phyloP scores from a whole-genome alignment of 2,113 vertebrate species.

The Aythya baeri region DNA sequence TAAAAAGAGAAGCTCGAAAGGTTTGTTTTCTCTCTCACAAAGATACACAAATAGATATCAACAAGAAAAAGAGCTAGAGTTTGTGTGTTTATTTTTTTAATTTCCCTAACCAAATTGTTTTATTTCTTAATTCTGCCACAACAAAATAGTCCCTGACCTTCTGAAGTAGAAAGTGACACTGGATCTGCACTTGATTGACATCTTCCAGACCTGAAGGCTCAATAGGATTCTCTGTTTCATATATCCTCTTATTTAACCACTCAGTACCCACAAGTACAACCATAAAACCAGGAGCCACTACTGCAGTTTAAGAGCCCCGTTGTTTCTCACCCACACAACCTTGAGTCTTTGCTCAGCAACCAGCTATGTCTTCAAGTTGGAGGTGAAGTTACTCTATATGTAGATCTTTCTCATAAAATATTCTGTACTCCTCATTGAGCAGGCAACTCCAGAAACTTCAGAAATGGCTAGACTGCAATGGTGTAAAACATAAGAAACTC shows the following conservation, averaged over 20 bases:
- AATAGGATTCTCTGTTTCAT: neutral
- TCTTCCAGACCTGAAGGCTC: neutral
- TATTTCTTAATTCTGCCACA: neutral
- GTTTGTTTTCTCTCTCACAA: slow-evolving; percentile 51
- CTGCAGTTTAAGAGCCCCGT: neutral
- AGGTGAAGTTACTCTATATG: neutral
- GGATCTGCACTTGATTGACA: neutral
- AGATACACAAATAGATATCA: slow-evolving; percentile 16
- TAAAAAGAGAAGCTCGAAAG: slow-evolving; percentile 59
- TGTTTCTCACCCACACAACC: neutral
- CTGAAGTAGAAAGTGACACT: neutral
- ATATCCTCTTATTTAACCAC: neutral
- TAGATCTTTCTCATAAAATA: neutral
- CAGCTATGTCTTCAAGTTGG: neutral
- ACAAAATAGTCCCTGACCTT: neutral
- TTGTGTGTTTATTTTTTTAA: neutral
- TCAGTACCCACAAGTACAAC: neutral
- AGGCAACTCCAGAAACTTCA: neutral
- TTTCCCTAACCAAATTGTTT: slow-evolving; percentile 6
- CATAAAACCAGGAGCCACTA: neutral
- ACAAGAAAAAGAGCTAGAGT: slow-evolving; percentile 43
- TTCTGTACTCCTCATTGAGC: neutral
- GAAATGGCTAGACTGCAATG: neutral
- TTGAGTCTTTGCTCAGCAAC: neutral
- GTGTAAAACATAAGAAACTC: no score